Conservation (phyloP, 2,113 vertebrate genomes). For the Lanius ludovicianus region DNA sequence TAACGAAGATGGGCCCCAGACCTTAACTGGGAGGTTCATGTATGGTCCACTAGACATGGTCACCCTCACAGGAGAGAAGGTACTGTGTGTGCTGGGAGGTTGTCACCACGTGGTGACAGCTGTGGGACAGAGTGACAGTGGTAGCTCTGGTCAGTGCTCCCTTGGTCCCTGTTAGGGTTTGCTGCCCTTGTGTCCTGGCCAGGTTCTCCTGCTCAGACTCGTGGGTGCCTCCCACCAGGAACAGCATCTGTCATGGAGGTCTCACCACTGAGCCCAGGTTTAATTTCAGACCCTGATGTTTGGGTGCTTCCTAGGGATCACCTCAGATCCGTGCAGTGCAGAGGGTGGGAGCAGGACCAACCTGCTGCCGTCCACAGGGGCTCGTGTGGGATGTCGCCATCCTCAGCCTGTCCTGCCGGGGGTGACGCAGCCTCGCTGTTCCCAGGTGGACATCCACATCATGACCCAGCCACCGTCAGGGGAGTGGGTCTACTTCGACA, state of each 20-base stretch:
- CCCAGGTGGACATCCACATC: constrained; percentile 95
- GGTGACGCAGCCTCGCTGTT: neutral
- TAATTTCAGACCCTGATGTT: neutral
- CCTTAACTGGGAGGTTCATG: constrained; percentile 91
- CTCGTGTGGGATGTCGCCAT: neutral
- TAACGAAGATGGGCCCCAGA: constrained; percentile 88
- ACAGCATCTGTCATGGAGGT: rapidly evolving
- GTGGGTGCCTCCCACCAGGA: neutral
- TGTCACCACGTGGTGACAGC: rapidly evolving
- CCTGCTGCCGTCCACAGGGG: rapidly evolving
- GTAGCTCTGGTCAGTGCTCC: rapidly evolving
- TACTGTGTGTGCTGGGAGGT: neutral
- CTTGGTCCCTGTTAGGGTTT: neutral
- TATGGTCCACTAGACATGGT: constrained; percentile 98
- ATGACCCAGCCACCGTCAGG: constrained; percentile 95
- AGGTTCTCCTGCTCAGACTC: neutral
- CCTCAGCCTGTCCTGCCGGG: neutral
- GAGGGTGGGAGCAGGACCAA: neutral
- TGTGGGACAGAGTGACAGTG: neutral
- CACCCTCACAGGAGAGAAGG: constrained; percentile 97
- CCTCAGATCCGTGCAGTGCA: neutral
- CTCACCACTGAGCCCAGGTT: rapidly evolving
- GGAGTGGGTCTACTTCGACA: constrained; percentile 94
- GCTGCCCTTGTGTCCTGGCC: neutral
- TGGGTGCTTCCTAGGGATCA: neutral